These are phyloP conservation scores for Drosophila jambulina DNA, from an alignment of 1,140 invertebrate species.

Conservation along the genomic window DNA sequence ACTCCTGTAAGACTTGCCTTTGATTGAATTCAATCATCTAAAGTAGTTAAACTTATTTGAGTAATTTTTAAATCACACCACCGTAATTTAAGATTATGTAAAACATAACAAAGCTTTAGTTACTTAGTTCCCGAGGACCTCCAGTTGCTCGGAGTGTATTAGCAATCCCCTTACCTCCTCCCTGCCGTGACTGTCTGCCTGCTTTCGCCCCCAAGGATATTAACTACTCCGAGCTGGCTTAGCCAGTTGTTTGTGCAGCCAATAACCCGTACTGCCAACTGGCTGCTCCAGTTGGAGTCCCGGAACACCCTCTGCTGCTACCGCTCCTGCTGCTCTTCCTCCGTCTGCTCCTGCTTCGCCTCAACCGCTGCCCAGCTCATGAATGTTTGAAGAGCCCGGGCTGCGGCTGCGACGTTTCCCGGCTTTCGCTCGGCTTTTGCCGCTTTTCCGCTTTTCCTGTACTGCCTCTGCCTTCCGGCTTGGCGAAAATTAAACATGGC, in stretches of 20 bases:
- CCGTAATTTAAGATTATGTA: too few relatives aligned
- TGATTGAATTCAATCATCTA: background rate
- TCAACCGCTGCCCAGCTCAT: conserved; percentile 51
- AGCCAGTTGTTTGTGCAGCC: conserved; percentile 53
- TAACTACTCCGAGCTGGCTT: conserved; percentile 49
- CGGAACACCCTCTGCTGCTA: conserved; percentile 5
- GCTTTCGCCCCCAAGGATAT: conserved; percentile 45
- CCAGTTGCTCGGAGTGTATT: conserved; percentile 10
- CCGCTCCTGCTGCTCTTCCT: background rate
- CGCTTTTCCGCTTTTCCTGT: conserved; percentile 30
- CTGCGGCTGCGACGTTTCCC: conserved; percentile 46
- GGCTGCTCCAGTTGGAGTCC: conserved; percentile 28
- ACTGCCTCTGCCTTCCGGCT: conserved; percentile 29
- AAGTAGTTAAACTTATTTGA: background rate
- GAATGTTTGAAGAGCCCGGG: conserved; percentile 44
- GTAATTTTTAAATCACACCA: too few relatives aligned
- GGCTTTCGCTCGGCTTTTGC: conserved; percentile 25
- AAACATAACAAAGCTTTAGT: background rate
- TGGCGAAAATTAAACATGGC: conserved; percentile 54
- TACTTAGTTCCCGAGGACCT: background rate
- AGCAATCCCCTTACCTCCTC: background rate
- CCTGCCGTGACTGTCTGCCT: conserved; percentile 18
- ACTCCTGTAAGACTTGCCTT: background rate
- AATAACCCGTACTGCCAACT: conserved; percentile 41
- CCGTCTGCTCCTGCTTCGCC: conserved; percentile 3